Percentiles rank a stretch among this genome's conserved stretches.
These are phyloP conservation scores for Palythoa grandiflora DNA, from an alignment of 92 coral and sea anemone species.

Conservation along the genomic window DNA sequence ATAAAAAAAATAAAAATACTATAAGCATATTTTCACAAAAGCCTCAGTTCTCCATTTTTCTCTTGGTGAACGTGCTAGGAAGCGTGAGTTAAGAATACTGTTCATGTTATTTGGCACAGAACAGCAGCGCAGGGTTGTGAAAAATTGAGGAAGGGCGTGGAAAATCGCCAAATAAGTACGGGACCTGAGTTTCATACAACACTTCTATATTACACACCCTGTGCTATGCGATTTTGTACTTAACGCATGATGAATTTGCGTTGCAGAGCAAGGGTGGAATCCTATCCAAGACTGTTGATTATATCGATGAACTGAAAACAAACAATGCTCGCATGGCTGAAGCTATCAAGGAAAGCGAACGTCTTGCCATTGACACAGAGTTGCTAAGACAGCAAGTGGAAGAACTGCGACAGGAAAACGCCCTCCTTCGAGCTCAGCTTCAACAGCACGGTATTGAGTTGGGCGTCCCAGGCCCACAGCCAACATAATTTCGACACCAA, in stretches of 20 bases:
- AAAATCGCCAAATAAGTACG: no score
- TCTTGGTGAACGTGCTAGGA: no score
- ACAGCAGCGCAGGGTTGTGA: no score
- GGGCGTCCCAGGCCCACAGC: conserved; percentile 49
- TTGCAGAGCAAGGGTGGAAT: conserved; percentile 98
- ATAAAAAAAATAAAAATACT: no score
- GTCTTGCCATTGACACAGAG: conserved; percentile 82
- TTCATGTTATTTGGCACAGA: no score
- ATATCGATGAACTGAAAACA: conserved; percentile 85
- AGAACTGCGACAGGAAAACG: conserved; percentile 93
- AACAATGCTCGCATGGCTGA: conserved; percentile 94
- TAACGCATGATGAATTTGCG: background rate
- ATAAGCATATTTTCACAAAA: no score
- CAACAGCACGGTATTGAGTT: conserved; percentile 97
- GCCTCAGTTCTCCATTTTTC: no score
- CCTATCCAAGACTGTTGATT: conserved; percentile 96
- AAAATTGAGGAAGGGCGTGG: no score
- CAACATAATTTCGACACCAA: conserved; percentile 3
- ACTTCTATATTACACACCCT: background rate
- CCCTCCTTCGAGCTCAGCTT: conserved; percentile 87
- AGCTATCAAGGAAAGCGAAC: conserved; percentile 92
- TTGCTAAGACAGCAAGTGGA: conserved; percentile 94
- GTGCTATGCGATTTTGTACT: background rate
- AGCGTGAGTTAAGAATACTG: no score
- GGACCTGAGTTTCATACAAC: no score